A percentile compares a stretch with the other conserved stretches of the same genome.
phyloP scores from a whole-genome alignment of 2,113 vertebrate species.

The Sylvietta virens region DNA sequence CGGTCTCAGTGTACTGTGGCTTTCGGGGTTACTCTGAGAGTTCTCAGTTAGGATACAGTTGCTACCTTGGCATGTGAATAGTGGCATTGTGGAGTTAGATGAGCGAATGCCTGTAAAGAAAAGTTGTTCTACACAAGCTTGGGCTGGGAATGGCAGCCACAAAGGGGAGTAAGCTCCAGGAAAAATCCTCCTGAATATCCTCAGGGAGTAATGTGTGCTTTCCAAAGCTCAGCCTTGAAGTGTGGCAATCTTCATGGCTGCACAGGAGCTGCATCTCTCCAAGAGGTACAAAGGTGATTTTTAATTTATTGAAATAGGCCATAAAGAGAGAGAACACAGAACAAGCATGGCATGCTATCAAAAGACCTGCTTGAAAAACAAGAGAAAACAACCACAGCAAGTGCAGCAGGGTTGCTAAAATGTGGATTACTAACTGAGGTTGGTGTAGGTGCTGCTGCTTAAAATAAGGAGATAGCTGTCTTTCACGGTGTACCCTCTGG shows the following conservation, averaged over 20 bases:
- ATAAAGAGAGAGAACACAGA: neutral
- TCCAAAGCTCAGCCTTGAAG: neutral
- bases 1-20: rapidly evolving
- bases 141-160: neutral
- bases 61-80: neutral
- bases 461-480: neutral
- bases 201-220: neutral
- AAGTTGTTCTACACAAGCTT: neutral
- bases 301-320: neutral
- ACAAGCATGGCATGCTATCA: neutral
- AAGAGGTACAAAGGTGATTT: neutral
- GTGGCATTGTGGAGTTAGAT: neutral
- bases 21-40: neutral
- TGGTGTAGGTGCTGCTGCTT: neutral
- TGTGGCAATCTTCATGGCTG: neutral
- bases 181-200: neutral
- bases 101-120: neutral
- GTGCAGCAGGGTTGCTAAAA: neutral
- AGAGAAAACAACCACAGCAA: neutral
- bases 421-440: neutral
- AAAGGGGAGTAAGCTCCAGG: neutral
- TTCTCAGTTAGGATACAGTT: neutral
- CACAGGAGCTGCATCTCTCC: neutral
- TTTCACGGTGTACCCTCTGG: neutral
- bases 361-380: neutral